phyloP scores from a whole-genome alignment of 1,140 invertebrate genomes.

The Micrasema minimum region DNA sequence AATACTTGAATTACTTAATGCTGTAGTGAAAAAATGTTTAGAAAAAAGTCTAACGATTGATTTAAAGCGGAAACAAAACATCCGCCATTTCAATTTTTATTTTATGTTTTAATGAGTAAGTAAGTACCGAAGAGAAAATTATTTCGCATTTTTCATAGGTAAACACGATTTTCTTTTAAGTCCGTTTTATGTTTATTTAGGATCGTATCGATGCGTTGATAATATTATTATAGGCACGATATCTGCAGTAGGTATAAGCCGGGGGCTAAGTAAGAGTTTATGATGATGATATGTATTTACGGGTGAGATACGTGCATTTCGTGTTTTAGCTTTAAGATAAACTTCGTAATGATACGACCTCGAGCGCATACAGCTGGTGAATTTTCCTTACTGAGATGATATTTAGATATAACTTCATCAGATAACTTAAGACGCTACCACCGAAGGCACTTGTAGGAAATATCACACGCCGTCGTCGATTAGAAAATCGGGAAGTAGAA shows the following conservation, averaged over 20 bases:
- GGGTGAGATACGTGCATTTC: slow-evolving; percentile 14
- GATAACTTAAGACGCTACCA: slow-evolving; percentile 35
- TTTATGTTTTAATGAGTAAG: too few relatives aligned
- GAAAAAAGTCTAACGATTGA: too few relatives aligned
- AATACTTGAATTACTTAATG: slow-evolving; percentile 6
- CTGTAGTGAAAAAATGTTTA: too few relatives aligned
- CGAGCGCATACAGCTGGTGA: slow-evolving; percentile 20
- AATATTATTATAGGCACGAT: too few relatives aligned
- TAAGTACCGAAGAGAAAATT: too few relatives aligned
- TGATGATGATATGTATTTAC: slow-evolving; percentile 20
- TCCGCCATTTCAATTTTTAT: too few relatives aligned
- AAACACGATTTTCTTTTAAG: too few relatives aligned
- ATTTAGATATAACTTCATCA: slow-evolving; percentile 37
- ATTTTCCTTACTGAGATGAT: slow-evolving; percentile 38
- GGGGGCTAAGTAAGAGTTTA: background rate
- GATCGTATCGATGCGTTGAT: too few relatives aligned
- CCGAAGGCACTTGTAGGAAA: slow-evolving; percentile 26
- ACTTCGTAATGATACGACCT: slow-evolving; percentile 16
- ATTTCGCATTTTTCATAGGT: too few relatives aligned
- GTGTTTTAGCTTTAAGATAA: slow-evolving; percentile 23
- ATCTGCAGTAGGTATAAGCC: background rate
- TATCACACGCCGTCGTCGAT: slow-evolving; percentile 10
- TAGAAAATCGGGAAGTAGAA: slow-evolving; percentile 2
- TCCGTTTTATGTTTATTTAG: too few relatives aligned
- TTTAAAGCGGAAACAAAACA: too few relatives aligned